Evolutionary conservation across 2,888 invertebrate genomes (phyloP).

Genomic region (Andrena haemorrhoa): DNA sequence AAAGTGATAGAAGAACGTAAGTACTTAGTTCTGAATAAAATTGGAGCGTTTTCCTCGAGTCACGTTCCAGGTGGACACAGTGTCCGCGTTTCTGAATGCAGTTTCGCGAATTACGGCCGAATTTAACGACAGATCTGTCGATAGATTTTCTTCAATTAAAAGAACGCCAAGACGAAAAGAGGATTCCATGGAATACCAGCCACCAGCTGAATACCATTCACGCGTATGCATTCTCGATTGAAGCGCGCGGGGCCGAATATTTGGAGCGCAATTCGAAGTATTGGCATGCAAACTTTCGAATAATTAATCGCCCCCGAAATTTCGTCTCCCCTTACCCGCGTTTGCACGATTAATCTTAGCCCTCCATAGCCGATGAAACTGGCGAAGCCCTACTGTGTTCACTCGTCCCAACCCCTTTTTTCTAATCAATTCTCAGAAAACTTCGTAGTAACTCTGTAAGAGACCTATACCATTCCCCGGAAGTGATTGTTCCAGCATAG

Average conservation of each 20-base stretch:
- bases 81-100: slow-evolving; percentile 5
- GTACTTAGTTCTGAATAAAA: slow-evolving; percentile 12
- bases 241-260: slow-evolving; percentile 34
- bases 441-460: not conserved
- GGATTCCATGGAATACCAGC: slow-evolving; percentile 37
- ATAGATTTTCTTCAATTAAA: slow-evolving; percentile 48
- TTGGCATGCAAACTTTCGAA: slow-evolving; percentile 59
- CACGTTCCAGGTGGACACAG: not conserved
- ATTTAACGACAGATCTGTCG: slow-evolving; percentile 39
- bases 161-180: slow-evolving; percentile 33
- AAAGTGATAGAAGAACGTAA: not conserved
- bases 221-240: slow-evolving; percentile 27
- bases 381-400: slow-evolving; percentile 25
- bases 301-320: slow-evolving; percentile 69
- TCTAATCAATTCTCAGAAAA: slow-evolving; percentile 1
- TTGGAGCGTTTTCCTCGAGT: slow-evolving; percentile 13
- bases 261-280: slow-evolving; percentile 37
- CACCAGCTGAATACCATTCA: slow-evolving; percentile 26
- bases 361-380: slow-evolving; percentile 29
- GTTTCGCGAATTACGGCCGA: slow-evolving; percentile 33
- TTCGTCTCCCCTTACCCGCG: slow-evolving; percentile 50
- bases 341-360: slow-evolving; percentile 65
- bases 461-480: not conserved
- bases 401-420: not conserved
- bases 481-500: slow-evolving; percentile 23